Evolutionary conservation across 2,888 invertebrate genomes (phyloP), one percentile per base, ranked within the genome.

Genomic region (Lacanobia wlatinum): DNA sequence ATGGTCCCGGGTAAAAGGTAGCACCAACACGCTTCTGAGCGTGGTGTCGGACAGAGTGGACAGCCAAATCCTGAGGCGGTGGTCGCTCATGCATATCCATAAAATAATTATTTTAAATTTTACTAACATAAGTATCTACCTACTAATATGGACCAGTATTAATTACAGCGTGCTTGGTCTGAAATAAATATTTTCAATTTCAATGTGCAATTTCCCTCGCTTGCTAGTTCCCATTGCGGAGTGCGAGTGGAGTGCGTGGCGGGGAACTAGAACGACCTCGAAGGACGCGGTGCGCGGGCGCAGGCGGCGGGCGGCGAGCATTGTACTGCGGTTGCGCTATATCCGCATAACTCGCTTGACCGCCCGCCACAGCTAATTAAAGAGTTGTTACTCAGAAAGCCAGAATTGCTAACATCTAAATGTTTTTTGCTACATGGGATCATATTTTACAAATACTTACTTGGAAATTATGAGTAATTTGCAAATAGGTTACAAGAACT

Each of bases 301-400:
- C 78, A 70, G 73, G 82, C 61, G 55, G 76, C 80, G 84, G 92
- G 82, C 87, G 38, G 59, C 59, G 40, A 14, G 87, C 88, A 82
- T 87, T 87, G 85, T 86, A 73, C 88, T 88, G 87, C 89, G 87
- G 90, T 94, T 94, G 94, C 94, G 92, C 90, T 90, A 94, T 92
- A 94, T 95, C 95, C 95, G 95, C 95, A 95, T 95, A 94, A 88
- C 92, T 91, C 84, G 87, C 88, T 88, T 87, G 88, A 90, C 89
- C 91, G 88, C 82, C 69, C 74, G 84, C 85, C 87, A 84, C 83
- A 85, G 78, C 82, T 85, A 89, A 90, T 89, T 88, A 89, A 81
- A 86, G 80, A 84, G 80, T 79, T 76, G 66, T 78, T 85, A 85
- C 84, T 72, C 65, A 85, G 81, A 82, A 87, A 85, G 78, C 70